Percentiles rank a stretch among this genome's conserved stretches.
These are phyloP conservation scores for Cherax destructor DNA, from an alignment of 1,140 invertebrate species.

Conservation along the genomic window DNA sequence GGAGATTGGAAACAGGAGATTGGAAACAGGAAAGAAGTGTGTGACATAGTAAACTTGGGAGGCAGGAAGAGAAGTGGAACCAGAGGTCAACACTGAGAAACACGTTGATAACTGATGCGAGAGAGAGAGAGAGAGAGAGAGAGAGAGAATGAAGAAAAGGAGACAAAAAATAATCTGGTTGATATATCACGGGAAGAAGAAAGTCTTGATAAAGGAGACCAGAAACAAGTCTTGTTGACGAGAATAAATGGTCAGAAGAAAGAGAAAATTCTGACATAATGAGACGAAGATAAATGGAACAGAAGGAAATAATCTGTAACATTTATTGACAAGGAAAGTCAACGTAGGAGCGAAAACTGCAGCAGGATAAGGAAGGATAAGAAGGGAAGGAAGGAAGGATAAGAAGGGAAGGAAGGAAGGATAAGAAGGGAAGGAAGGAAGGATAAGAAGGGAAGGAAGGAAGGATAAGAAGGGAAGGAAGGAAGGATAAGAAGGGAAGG, in stretches of 20 bases:
- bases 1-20: too few species aligned
- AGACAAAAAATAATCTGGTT: background rate
- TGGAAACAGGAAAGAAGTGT: too few species aligned
- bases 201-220: background rate
- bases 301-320: background rate
- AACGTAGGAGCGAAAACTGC: background rate
- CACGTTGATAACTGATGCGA: too few species aligned
- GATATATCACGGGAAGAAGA: background rate
- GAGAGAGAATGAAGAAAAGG: background rate
- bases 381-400: background rate
- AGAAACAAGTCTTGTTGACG: background rate
- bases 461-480: too few species aligned
- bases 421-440: too few species aligned
- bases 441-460: too few species aligned
- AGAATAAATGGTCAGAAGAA: background rate
- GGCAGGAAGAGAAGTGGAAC: too few species aligned
- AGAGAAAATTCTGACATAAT: background rate
- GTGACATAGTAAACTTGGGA: too few species aligned
- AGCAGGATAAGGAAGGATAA: background rate
- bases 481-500: too few species aligned
- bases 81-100: too few species aligned
- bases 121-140: background rate
- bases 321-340: background rate
- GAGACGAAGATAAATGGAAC: background rate
- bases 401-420: too few species aligned